Evolutionary conservation across 2,888 invertebrate species (phyloP), one percentile per base, ranked within the genome.

Genomic region (Troides helena): DNA sequence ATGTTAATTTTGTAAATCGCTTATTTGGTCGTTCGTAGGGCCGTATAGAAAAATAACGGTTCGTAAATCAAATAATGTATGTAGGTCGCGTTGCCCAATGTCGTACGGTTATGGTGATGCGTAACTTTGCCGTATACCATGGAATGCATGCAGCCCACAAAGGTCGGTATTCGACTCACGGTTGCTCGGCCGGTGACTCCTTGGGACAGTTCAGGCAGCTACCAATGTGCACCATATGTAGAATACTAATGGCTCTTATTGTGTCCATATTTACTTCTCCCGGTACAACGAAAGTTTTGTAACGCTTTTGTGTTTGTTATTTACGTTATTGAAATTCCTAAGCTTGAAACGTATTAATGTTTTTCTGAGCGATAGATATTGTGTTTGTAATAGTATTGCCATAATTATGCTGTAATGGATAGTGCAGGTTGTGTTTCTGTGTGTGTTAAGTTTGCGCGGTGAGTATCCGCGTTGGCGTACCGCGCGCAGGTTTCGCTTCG

Each of bases 201-300:
- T 87, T 86, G 81, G 84, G 81, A 82, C 85, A 82, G 86, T 87
- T 84, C 87, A 86, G 81, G 82, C 83, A 81, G 84, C 84, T 83
- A 85, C 84, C 85, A 83, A 84, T 82, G 77, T 79, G 70, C 72
- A 60, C 78, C 78, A 80, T 81, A 81, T 78, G 78, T 79, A 76
- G 92, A 88, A 92, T 92, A 91, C 88, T 90, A 92, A 92, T 92
- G 80, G 71, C 77, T 73, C 53, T 82, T 81, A 85, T 88, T 88
- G 86, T 89, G 78, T 79, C 77, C 79, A 77, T 84, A 82, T 80
- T 82, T 78, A 80, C 79, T 80, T 77, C 84, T 78, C 79, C 81
- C 80, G 82, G 82, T 78, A 80, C 81, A 85, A 85, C 83, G 86
- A 88, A 86, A 88, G 85, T 88, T 89, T 88, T 85, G 88, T 88